Evolutionary conservation across 2,113 vertebrate genomes (phyloP).

Genomic region (Takifugu bimaculatus): DNA sequence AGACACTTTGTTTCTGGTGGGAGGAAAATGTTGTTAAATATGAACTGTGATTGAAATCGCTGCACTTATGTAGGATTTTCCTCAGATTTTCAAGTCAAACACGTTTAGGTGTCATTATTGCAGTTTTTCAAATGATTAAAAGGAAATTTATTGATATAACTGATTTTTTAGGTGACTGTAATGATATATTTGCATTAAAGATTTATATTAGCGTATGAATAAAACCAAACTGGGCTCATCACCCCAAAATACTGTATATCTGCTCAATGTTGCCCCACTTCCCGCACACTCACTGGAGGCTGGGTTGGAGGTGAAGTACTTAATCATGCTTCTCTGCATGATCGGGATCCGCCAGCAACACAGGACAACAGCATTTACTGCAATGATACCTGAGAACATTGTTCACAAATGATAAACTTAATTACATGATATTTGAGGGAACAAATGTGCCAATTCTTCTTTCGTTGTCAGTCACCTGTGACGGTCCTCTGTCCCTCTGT

Average conservation of each 20-base stretch:
- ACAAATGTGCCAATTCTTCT: background rate
- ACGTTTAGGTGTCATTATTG: too few species aligned
- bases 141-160: too few species aligned
- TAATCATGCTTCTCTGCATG: constrained; percentile 84
- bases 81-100: too few species aligned
- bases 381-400: constrained; percentile 84
- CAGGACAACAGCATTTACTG: constrained; percentile 84
- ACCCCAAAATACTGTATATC: too few species aligned
- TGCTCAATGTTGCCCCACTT: background rate
- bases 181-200: too few species aligned
- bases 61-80: too few species aligned
- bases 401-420: background rate
- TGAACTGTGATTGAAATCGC: background rate
- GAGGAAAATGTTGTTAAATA: constrained; percentile 1
- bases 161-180: too few species aligned
- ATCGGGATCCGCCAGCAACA: constrained; percentile 91
- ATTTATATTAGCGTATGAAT: too few species aligned
- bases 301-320: constrained; percentile 93
- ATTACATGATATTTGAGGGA: background rate
- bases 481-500: constrained; percentile 90
- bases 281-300: constrained; percentile 84
- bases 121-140: too few species aligned
- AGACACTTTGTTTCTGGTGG: constrained; percentile 80
- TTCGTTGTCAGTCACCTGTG: constrained; percentile 74
- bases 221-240: too few species aligned